Evolutionary conservation across 2,113 vertebrate species (phyloP), one percentile per base, ranked within the genome.

Genomic region (Gavia stellata): DNA sequence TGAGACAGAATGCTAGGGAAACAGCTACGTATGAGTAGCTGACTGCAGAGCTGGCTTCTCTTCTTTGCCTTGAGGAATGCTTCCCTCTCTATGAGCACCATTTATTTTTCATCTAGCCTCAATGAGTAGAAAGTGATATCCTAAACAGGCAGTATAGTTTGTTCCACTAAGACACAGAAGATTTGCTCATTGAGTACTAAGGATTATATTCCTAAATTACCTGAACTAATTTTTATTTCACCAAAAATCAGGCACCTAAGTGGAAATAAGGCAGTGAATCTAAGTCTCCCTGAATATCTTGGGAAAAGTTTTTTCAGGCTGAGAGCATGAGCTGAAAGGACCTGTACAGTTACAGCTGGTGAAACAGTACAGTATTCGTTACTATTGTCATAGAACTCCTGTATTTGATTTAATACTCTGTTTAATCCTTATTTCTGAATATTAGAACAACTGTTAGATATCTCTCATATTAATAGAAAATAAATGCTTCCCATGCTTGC

Each of bases 71-170:
- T n/a, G 49, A 90, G 85, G 79, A 67, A 83, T 36, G n/a, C 58
- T 65, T 50, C 74, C 78, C 68, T 61, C 9, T 26, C 82, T 92
- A 52, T 20, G 68, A 93, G 71, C 42, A 38, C 15, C 65, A 36
- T 94, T 95, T 80, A 63, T 94, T 88, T 95, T 82, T 75, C 42
- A 75, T 87, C 95, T 68, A 58, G 56, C 33, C 73, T 63, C 78
- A 47, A 28, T 2, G 33, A 61, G 70, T 56, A 70, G 78, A 72
- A 62, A 81, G 90, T 4, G 7, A 91, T 78, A 83, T 24, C 73
- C 55, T 34, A 84, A 65, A 52, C 62, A 87, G 82, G 71, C 33
- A 53, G 67, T n/a, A 62, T 53, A 67, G 65, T 94, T 88, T 81
- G 34, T 67, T 92, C 61, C 47, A 81, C 86, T 52, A 88, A 88